phyloP scores from a whole-genome alignment of 2,888 invertebrate species.

The Dasypogon diadema region DNA sequence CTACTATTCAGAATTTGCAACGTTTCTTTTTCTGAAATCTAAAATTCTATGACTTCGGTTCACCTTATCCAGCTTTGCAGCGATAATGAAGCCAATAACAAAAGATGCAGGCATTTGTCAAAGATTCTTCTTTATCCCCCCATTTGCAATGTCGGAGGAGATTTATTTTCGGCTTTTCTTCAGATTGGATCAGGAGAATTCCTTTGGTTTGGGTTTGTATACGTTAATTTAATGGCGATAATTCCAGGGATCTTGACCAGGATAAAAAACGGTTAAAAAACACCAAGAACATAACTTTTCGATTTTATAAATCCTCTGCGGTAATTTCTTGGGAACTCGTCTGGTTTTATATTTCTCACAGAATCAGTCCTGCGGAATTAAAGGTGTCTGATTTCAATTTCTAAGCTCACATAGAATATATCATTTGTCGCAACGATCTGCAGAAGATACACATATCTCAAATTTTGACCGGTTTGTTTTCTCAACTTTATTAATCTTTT shows the following conservation, averaged over 20 bases:
- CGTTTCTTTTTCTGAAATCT: too few species aligned
- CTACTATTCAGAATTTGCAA: too few species aligned
- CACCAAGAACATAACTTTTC: neutral
- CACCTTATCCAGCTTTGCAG: neutral
- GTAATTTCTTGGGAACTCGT: neutral
- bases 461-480: too few species aligned
- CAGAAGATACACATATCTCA: neutral
- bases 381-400: neutral
- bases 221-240: neutral
- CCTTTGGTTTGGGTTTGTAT: neutral
- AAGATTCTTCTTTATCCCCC: neutral
- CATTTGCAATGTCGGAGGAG: too few species aligned
- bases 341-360: neutral
- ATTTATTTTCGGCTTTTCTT: too few species aligned
- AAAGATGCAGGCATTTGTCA: neutral
- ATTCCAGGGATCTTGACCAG: neutral
- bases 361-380: neutral
- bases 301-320: neutral
- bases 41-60: neutral
- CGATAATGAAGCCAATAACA: neutral
- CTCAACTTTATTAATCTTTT: too few species aligned
- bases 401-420: neutral
- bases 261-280: neutral
- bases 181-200: too few species aligned
- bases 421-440: neutral